A percentile compares a stretch with the other conserved stretches of the same genome.
Evolutionary conservation across 2,113 vertebrate species (phyloP).

Genomic region (Oryzias woworae): DNA sequence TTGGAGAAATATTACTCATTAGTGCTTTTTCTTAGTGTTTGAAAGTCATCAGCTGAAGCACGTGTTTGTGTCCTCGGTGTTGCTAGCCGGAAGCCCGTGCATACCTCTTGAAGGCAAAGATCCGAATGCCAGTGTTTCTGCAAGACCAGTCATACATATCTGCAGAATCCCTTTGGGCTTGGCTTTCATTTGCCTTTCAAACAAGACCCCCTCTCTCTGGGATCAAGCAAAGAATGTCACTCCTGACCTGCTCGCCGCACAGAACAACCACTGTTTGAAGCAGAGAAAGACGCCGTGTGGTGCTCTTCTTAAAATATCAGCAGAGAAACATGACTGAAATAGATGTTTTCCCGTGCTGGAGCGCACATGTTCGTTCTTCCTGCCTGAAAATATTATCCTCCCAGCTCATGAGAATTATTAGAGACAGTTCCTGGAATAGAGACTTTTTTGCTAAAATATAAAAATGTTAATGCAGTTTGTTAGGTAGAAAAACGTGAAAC

Average conservation of each 20-base stretch:
- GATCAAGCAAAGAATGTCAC: constrained; percentile 56
- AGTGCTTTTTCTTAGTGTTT: constrained; percentile 1
- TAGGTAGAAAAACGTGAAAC: too few species aligned
- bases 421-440: too few species aligned
- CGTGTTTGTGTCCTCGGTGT: neutral
- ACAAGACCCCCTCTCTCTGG: constrained; percentile 34
- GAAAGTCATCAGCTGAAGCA: neutral
- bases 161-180: constrained; percentile 22
- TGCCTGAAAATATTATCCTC: too few species aligned
- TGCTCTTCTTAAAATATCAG: too few species aligned
- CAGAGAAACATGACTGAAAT: too few species aligned
- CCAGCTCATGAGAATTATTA: too few species aligned
- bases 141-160: constrained; percentile 28
- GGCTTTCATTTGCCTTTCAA: constrained; percentile 52
- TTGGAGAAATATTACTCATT: constrained; percentile 25
- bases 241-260: constrained; percentile 37
- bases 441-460: too few species aligned
- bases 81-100: constrained; percentile 4
- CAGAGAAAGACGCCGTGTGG: neutral
- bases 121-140: constrained; percentile 33
- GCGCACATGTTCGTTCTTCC: too few species aligned
- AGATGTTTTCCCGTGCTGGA: too few species aligned
- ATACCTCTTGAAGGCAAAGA: constrained; percentile 15
- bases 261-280: constrained; percentile 47
- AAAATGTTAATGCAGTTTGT: too few species aligned